phyloP scores from a whole-genome alignment of 1,140 invertebrate species.

The Triops cancriformis region DNA sequence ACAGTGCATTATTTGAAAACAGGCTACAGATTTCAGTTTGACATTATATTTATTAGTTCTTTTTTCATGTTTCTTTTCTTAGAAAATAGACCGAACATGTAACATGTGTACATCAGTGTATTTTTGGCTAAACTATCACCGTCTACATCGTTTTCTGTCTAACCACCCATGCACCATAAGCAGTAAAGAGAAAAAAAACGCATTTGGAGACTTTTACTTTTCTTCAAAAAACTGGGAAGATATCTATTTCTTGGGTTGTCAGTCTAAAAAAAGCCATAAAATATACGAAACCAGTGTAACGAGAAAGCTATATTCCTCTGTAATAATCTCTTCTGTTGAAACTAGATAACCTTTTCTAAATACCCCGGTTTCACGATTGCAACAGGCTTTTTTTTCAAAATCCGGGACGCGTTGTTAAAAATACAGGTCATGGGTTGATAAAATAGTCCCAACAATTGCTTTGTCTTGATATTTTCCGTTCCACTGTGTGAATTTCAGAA shows the following conservation, averaged over 20 bases:
- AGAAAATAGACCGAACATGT: not conserved
- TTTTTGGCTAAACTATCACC: constrained; percentile 2
- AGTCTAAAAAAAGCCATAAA: not conserved
- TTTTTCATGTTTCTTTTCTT: not conserved
- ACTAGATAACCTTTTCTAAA: constrained; percentile 1
- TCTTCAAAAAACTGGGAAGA: not conserved
- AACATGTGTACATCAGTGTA: constrained; percentile 5
- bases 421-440: not conserved
- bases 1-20: too few relatives aligned
- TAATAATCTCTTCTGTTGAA: constrained; percentile 8
- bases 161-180: not conserved
- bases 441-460: not conserved
- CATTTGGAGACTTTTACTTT: not conserved
- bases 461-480: not conserved
- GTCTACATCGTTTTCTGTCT: not conserved
- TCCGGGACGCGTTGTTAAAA: not conserved
- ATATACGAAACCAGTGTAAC: constrained; percentile 9
- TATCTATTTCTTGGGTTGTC: not conserved
- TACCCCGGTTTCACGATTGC: not conserved
- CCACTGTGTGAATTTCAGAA: not conserved
- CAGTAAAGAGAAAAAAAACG: not conserved
- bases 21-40: too few relatives aligned
- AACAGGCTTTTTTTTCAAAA: not conserved
- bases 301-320: not conserved
- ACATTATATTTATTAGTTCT: too few relatives aligned